phyloP scores from a whole-genome alignment of 2,888 invertebrate species.

The Tenthredo mesomela region DNA sequence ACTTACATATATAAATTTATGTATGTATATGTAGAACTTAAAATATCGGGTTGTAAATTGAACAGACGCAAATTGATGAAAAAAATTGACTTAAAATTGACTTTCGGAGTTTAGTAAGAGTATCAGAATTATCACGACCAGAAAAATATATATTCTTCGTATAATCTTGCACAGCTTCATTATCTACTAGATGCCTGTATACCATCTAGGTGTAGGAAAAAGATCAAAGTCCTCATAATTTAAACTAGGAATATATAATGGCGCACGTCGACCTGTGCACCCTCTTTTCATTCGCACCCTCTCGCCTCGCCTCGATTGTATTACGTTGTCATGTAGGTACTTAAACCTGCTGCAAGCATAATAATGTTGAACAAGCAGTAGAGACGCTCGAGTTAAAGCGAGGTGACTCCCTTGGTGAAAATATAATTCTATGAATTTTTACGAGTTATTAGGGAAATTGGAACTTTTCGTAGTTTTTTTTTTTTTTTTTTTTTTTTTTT shows the following conservation, averaged over 20 bases:
- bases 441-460: neutral
- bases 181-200: neutral
- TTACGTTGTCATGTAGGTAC: slow-evolving; percentile 11
- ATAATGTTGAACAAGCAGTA: neutral
- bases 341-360: neutral
- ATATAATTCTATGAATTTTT: too few relatives aligned
- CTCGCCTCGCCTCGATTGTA: slow-evolving; percentile 6
- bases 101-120: neutral
- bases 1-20: neutral
- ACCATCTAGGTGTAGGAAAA: neutral
- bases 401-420: neutral
- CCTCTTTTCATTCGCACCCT: slow-evolving; percentile 15
- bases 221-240: slow-evolving; percentile 19
- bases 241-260: slow-evolving; percentile 7
- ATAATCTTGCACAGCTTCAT: neutral
- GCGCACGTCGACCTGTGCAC: neutral
- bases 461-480: neutral
- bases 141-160: neutral
- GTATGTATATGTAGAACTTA: neutral
- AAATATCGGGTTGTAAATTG: neutral
- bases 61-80: neutral
- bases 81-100: neutral
- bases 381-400: neutral
- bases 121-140: neutral
- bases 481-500: too few relatives aligned